Conservation (phyloP, 2,888 invertebrate species). For the Neocrepidodera transversa region DNA sequence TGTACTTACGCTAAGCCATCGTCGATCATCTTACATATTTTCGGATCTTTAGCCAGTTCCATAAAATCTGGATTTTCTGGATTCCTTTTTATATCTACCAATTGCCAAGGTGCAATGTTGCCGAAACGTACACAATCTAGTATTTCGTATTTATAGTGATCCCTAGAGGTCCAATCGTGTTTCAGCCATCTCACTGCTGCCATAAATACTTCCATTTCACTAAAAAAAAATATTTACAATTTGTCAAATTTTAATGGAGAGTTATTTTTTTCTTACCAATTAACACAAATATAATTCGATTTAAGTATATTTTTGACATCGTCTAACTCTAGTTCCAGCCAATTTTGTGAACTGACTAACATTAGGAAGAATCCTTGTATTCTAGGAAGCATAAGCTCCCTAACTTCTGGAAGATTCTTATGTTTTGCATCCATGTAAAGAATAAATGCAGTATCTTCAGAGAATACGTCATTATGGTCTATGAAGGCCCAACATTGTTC, state of each 20-base stretch:
- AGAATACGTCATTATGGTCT: conserved; percentile 72
- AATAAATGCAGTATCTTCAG: conserved; percentile 77
- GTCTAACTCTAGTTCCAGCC: conserved; percentile 69
- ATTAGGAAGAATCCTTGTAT: conserved; percentile 79
- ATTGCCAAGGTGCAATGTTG: conserved; percentile 79
- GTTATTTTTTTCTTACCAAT: no score
- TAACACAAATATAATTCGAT: conserved; percentile 77
- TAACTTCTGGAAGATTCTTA: conserved; percentile 66
- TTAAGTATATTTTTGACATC: conserved; percentile 72
- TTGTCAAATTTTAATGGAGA: no score
- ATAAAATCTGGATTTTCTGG: conserved; percentile 76
- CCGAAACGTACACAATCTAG: conserved; percentile 79
- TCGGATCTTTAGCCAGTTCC: conserved; percentile 70
- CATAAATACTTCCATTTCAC: conserved; percentile 81
- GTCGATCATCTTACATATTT: conserved; percentile 79
- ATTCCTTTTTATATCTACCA: conserved; percentile 79
- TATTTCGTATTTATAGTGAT: conserved; percentile 66
- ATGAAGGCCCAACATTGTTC: conserved; percentile 82
- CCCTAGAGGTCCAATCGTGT: conserved; percentile 72
- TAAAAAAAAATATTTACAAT: conserved; percentile 44
- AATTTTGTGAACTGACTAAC: conserved; percentile 77
- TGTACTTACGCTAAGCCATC: conserved; percentile 77
- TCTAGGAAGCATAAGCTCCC: conserved; percentile 76
- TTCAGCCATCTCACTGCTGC: conserved; percentile 81
- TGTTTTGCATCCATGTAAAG: conserved; percentile 66